Conservation (phyloP, 2,113 vertebrate genomes). For the Erythrolamprus reginae region DNA sequence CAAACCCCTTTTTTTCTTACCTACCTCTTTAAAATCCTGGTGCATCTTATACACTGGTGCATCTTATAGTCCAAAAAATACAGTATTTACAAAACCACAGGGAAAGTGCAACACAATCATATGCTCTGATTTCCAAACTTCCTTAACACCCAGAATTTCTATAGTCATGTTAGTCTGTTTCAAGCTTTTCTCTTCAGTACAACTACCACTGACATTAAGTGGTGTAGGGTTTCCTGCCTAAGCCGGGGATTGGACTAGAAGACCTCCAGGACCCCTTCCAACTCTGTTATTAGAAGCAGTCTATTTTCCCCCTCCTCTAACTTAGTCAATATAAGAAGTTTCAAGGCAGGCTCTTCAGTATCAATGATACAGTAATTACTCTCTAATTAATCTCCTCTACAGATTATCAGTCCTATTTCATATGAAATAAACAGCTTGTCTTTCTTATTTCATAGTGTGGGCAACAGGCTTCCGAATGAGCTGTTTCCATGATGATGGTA, state of each 20-base stretch:
- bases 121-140: neutral
- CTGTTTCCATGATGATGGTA: neutral
- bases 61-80: too few relatives aligned
- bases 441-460: neutral
- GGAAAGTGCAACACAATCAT: too few relatives aligned
- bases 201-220: neutral
- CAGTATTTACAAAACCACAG: neutral
- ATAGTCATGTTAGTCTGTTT: neutral
- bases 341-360: neutral
- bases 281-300: neutral
- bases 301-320: neutral
- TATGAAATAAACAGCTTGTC: neutral
- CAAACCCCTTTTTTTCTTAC: too few relatives aligned
- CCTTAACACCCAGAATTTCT: too few relatives aligned
- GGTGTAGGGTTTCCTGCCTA: too few relatives aligned
- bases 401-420: neutral
- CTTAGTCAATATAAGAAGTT: neutral
- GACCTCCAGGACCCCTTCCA: too few relatives aligned
- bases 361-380: neutral
- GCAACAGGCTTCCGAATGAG: neutral
- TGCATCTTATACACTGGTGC: too few relatives aligned
- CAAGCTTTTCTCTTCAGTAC: neutral
- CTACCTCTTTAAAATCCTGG: too few relatives aligned
- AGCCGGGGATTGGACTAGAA: too few relatives aligned
- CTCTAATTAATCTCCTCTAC: neutral